Percentiles rank a stretch among this genome's conserved stretches.
Conservation (phyloP, 2,888 invertebrate species). For the Melieria crassipennis region DNA sequence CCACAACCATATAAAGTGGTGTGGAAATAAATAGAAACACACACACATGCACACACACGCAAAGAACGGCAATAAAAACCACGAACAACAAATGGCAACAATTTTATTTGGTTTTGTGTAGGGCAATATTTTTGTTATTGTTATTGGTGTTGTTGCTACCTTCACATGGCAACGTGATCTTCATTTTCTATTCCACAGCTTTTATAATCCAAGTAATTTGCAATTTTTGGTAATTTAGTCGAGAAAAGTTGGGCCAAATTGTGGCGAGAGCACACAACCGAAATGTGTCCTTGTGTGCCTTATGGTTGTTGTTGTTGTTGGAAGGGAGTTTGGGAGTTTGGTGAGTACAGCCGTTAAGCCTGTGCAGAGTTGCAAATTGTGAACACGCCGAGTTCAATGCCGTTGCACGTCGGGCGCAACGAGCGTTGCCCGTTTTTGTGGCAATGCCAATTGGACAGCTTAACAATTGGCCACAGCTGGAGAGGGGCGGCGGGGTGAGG, state of each 20-base stretch:
- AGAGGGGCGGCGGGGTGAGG: too few relatives aligned
- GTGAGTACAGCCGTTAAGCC: too few relatives aligned
- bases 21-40: not conserved
- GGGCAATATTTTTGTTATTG: too few relatives aligned
- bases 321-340: too few relatives aligned
- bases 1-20: not conserved
- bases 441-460: too few relatives aligned
- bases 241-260: constrained; percentile 30
- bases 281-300: not conserved
- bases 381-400: too few relatives aligned
- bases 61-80: constrained; percentile 25
- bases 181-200: constrained; percentile 13
- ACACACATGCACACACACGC: constrained; percentile 8
- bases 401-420: too few relatives aligned
- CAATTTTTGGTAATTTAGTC: constrained; percentile 62
- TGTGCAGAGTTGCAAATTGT: too few relatives aligned
- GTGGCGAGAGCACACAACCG: not conserved
- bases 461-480: too few relatives aligned
- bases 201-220: constrained; percentile 51
- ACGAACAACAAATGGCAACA: constrained; percentile 30
- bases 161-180: not conserved
- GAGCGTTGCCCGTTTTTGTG: too few relatives aligned
- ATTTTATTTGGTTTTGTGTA: not conserved
- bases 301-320: too few relatives aligned
- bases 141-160: too few relatives aligned